Percentiles rank a stretch among this genome's conserved stretches.
Conservation (phyloP, 2,888 invertebrate species). For the Drosophila birchii region DNA sequence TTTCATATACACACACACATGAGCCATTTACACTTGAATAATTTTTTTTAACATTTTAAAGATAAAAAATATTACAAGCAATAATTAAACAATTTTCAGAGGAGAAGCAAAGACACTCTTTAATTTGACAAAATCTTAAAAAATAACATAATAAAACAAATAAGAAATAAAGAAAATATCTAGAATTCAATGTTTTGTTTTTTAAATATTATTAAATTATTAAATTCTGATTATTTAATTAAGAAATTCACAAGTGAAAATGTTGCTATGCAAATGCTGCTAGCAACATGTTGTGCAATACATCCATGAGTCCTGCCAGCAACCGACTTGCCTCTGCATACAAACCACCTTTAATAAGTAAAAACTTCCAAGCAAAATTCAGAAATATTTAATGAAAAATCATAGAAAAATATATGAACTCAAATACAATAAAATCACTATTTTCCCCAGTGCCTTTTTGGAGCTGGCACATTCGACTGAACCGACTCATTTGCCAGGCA, state of each 20-base stretch:
- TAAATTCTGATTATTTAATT: neutral
- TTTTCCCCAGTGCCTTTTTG: neutral
- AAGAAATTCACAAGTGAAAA: neutral
- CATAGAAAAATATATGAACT: neutral
- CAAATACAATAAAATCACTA: too few species aligned
- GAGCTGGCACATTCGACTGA: slow-evolving; percentile 19
- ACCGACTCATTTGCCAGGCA: slow-evolving; percentile 51
- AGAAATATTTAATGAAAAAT: neutral
- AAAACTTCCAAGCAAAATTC: neutral
- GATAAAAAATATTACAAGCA: neutral
- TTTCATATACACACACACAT: slow-evolving; percentile 14
- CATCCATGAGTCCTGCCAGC: neutral
- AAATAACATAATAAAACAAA: neutral
- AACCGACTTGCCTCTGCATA: neutral
- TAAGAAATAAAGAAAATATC: neutral
- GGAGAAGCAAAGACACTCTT: neutral
- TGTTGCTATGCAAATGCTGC: neutral
- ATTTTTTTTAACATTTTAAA: neutral
- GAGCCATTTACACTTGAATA: neutral
- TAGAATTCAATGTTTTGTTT: neutral
- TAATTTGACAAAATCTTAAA: neutral
- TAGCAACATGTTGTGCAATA: neutral
- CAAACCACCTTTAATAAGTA: neutral
- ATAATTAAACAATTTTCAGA: neutral
- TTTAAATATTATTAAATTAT: neutral